Percentiles rank a stretch among this genome's conserved stretches.
These are phyloP conservation scores for Gadopsis bispinosus DNA, from an alignment of 2,797 vertebrate genomes.

Conservation along the genomic window DNA sequence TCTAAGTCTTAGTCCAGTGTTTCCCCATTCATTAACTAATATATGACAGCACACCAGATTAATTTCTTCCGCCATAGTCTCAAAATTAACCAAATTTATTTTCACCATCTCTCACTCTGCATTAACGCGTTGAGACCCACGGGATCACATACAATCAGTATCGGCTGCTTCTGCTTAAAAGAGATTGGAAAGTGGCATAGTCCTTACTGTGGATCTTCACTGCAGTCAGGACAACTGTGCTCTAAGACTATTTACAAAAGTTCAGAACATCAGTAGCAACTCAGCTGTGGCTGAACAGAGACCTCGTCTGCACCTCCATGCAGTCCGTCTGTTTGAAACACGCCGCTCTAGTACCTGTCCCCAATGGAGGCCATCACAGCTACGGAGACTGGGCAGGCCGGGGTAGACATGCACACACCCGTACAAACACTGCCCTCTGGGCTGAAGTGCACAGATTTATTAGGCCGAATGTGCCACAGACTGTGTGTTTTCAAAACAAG, in stretches of 20 bases:
- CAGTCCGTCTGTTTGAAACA: conserved; percentile 30
- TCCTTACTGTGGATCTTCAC: not conserved
- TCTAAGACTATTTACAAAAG: conserved; percentile 13
- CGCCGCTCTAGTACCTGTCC: conserved; percentile 14
- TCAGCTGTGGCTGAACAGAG: conserved; percentile 16
- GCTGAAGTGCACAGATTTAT: conserved; percentile 67
- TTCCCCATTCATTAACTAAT: too few species aligned
- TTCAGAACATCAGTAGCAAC: conserved; percentile 10
- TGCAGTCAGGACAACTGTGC: not conserved
- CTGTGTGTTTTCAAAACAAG: conserved; percentile 77
- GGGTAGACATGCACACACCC: conserved; percentile 28
- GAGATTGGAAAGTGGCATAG: not conserved
- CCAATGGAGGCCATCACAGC: conserved; percentile 19
- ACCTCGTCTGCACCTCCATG: conserved; percentile 15
- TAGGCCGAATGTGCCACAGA: conserved; percentile 36
- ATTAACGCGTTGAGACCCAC: too few species aligned
- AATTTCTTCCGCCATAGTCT: too few species aligned
- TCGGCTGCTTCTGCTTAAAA: not conserved
- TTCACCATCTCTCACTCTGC: too few species aligned
- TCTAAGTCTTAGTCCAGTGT: not conserved
- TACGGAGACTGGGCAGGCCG: conserved; percentile 13
- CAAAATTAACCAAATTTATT: too few species aligned
- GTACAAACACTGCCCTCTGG: conserved; percentile 40
- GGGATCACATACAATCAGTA: too few species aligned
- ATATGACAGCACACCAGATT: too few species aligned